Conservation (phyloP, 2,113 vertebrate genomes). For the Erythrolamprus reginae region DNA sequence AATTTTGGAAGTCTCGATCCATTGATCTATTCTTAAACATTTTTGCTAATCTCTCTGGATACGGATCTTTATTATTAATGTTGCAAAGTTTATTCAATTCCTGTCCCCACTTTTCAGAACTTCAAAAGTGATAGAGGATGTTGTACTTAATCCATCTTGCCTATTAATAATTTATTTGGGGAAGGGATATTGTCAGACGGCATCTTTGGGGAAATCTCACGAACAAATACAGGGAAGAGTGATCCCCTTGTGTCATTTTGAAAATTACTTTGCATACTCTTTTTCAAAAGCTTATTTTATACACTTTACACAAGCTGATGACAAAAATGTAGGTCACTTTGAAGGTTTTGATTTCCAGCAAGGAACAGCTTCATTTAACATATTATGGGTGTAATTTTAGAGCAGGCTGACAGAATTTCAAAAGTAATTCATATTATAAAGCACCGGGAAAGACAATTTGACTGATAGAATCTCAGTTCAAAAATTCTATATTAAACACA, state of each 20-base stretch:
- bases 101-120: conserved; percentile 4
- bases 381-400: conserved; percentile 26
- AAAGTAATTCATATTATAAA: neutral
- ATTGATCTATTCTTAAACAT: too few species aligned
- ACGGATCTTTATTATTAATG: conserved; percentile 19
- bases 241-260: neutral
- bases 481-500: accelerated
- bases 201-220: conserved; percentile 14
- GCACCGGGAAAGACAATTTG: neutral
- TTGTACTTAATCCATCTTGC: conserved; percentile 14
- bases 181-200: conserved; percentile 15
- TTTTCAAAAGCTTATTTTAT: conserved; percentile 40
- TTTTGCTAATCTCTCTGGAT: too few species aligned
- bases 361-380: conserved; percentile 22
- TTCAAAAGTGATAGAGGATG: neutral
- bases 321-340: conserved; percentile 45
- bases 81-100: conserved; percentile 22
- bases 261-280: conserved; percentile 15
- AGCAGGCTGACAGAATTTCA: conserved; percentile 11
- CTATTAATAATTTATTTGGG: conserved; percentile 37
- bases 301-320: conserved; percentile 18
- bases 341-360: conserved; percentile 33
- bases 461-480: neutral
- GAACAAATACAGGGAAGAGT: neutral
- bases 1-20: neutral